Conservation (phyloP, 2,113 vertebrate genomes). For the Phaetusa simplex region DNA sequence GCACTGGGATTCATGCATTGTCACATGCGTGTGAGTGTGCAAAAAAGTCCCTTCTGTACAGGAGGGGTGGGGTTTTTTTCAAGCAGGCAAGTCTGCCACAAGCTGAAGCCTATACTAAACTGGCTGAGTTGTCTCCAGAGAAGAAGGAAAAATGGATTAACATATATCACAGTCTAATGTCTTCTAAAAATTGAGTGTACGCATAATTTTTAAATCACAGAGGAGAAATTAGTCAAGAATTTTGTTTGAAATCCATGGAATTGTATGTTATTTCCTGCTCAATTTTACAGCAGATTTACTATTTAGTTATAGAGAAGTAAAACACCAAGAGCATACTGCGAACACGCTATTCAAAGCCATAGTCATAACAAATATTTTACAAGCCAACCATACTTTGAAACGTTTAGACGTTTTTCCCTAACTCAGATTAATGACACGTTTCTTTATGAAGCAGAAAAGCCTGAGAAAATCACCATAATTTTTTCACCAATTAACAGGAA, state of each 20-base stretch:
- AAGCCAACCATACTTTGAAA: neutral
- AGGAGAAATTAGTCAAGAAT: neutral
- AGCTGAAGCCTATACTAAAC: neutral
- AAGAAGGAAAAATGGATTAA: neutral
- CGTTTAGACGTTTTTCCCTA: neutral
- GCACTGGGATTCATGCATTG: neutral
- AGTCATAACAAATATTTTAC: neutral
- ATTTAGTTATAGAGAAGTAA: neutral
- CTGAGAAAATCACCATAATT: neutral
- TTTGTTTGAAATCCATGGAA: neutral
- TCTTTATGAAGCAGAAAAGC: neutral
- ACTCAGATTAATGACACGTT: neutral
- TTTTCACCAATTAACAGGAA: neutral
- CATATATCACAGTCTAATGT: neutral
- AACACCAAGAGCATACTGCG: neutral
- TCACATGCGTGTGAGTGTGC: fast-evolving
- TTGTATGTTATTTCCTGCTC: neutral
- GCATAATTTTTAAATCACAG: neutral
- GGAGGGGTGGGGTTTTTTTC: neutral
- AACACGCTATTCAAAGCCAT: neutral
- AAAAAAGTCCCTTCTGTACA: neutral
- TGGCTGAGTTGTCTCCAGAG: neutral
- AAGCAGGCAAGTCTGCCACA: neutral
- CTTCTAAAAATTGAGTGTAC: neutral
- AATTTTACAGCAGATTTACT: neutral